Evolutionary conservation across 2,888 invertebrate genomes (phyloP).

Genomic region (Ochropacha duplaris): DNA sequence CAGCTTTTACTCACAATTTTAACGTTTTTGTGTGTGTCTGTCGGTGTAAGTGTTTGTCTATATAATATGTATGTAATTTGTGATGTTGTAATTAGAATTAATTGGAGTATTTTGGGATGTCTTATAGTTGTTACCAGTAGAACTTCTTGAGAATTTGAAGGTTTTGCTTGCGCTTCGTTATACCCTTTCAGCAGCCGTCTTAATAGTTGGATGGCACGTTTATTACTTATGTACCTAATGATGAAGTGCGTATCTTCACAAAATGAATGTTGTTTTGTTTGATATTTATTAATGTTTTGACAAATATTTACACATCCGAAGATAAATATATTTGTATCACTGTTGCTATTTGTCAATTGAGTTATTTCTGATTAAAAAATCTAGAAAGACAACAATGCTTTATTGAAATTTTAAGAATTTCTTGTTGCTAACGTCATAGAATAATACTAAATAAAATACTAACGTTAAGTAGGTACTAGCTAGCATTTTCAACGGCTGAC

Average conservation of each 20-base stretch:
- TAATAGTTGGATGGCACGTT: too few relatives aligned
- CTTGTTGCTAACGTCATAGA: not conserved
- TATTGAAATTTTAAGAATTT: not conserved
- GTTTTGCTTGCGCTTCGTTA: not conserved
- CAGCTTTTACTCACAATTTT: slow-evolving; percentile 25
- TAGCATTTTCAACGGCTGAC: slow-evolving; percentile 7
- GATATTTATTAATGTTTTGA: too few relatives aligned
- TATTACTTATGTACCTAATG: too few relatives aligned
- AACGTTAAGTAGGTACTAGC: not conserved
- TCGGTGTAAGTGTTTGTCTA: slow-evolving; percentile 29
- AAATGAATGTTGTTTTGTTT: too few relatives aligned
- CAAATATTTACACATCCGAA: too few relatives aligned
- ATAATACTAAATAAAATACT: slow-evolving; percentile 9
- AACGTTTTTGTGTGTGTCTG: too few relatives aligned
- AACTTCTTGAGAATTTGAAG: not conserved
- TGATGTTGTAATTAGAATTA: not conserved
- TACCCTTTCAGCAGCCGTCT: too few relatives aligned
- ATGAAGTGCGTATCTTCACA: too few relatives aligned
- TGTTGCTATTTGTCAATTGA: too few relatives aligned
- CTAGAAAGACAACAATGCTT: too few relatives aligned
- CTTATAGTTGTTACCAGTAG: not conserved
- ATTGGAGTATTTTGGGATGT: not conserved
- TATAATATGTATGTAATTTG: slow-evolving; percentile 14
- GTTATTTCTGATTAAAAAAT: too few relatives aligned
- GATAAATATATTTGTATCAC: too few relatives aligned